A percentile compares a stretch with the other conserved stretches of the same genome.
Evolutionary conservation across 2,113 vertebrate species (phyloP).

Genomic region (Notothenia rossii): DNA sequence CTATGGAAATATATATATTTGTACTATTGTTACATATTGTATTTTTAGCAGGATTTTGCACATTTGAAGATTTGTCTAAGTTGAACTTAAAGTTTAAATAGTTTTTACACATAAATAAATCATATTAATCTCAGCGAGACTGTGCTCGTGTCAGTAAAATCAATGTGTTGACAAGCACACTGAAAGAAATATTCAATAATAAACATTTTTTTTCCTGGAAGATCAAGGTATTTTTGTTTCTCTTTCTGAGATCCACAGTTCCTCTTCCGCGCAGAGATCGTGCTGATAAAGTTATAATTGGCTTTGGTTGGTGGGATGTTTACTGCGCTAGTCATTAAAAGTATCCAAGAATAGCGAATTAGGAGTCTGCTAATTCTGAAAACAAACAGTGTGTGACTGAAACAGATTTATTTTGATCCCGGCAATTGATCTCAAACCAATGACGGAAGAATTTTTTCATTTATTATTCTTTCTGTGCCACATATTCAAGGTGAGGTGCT

Average conservation of each 20-base stretch:
- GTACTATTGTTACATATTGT: background rate
- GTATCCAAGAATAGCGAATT: slow-evolving; percentile 86
- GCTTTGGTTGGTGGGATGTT: slow-evolving; percentile 79
- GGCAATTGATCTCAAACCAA: slow-evolving; percentile 74
- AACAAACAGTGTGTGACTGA: slow-evolving; percentile 77
- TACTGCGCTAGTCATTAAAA: slow-evolving; percentile 85
- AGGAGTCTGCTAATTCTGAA: slow-evolving; percentile 81
- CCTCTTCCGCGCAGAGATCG: slow-evolving; percentile 63
- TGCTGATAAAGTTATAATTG: slow-evolving; percentile 85
- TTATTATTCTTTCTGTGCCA: slow-evolving; percentile 83
- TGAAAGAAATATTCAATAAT: slow-evolving; percentile 70
- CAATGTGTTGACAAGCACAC: slow-evolving; percentile 77
- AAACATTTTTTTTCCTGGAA: slow-evolving; percentile 59
- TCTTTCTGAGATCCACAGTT: slow-evolving; percentile 55
- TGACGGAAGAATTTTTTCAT: slow-evolving; percentile 74
- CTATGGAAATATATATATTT: slow-evolving; percentile 3
- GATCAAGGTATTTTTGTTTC: slow-evolving; percentile 81
- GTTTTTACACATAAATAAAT: slow-evolving; percentile 63
- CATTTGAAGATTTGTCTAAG: slow-evolving; percentile 39
- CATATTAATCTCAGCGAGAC: slow-evolving; percentile 63
- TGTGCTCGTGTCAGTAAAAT: slow-evolving; percentile 70
- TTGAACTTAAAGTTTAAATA: slow-evolving; percentile 55
- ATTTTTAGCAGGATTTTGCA: slow-evolving; percentile 40
- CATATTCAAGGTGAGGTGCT: slow-evolving; percentile 77
- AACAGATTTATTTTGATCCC: slow-evolving; percentile 73